These are phyloP conservation scores for Galeopterus variegatus DNA, from an alignment of 2,113 vertebrate species.

Conservation along the genomic window DNA sequence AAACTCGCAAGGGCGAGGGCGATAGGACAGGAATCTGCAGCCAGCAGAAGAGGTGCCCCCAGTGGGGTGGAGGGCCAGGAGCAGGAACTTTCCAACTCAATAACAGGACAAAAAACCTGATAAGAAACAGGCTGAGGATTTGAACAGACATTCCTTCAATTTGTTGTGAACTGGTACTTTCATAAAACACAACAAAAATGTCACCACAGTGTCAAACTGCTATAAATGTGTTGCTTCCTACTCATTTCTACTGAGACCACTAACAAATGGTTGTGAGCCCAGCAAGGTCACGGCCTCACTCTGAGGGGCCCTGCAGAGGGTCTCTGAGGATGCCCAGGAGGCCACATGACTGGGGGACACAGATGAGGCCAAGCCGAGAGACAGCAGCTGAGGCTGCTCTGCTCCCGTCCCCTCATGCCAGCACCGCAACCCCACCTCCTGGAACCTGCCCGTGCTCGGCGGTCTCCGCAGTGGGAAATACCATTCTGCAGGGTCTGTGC, in stretches of 20 bases:
- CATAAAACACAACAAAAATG: rapidly evolving
- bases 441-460: rapidly evolving
- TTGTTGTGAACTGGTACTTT: too few species aligned
- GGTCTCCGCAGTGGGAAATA: conserved; percentile 66
- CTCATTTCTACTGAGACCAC: not conserved
- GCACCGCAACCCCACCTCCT: not conserved
- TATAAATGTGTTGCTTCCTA: not conserved
- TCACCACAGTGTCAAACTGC: not conserved
- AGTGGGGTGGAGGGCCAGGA: too few species aligned
- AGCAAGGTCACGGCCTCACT: not conserved
- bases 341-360: too few species aligned
- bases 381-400: not conserved
- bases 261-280: not conserved
- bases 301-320: not conserved
- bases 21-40: too few species aligned
- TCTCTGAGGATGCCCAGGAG: too few species aligned
- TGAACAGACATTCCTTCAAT: not conserved
- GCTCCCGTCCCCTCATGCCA: rapidly evolving
- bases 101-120: not conserved
- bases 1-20: not conserved
- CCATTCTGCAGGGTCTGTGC: conserved; percentile 96
- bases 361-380: not conserved
- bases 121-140: not conserved
- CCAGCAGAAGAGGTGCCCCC: too few species aligned
- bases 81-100: not conserved